A percentile compares a stretch with the other conserved stretches of the same genome.
Evolutionary conservation across 2,888 invertebrate species (phyloP).

Genomic region (Nineta flava): DNA sequence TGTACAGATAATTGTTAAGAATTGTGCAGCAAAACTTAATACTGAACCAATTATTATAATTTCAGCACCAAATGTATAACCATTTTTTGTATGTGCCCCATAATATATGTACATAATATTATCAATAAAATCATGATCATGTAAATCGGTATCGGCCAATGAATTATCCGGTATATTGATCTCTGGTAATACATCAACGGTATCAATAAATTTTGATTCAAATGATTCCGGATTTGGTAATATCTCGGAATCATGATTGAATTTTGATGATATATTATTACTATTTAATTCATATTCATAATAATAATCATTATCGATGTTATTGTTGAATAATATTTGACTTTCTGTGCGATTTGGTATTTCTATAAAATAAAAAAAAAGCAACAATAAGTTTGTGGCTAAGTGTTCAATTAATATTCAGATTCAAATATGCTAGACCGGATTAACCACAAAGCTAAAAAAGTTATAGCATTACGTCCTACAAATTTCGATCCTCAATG

Average conservation of each 20-base stretch:
- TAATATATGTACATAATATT: constrained; percentile 58
- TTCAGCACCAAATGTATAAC: constrained; percentile 34
- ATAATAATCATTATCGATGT: constrained; percentile 24
- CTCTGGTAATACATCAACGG: constrained; percentile 30
- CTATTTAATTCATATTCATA: constrained; percentile 25
- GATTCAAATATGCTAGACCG: no score
- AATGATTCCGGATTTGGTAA: constrained; percentile 24
- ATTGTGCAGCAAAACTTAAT: constrained; percentile 32
- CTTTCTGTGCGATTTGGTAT: neutral
- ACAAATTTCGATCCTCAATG: no score
- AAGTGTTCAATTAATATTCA: no score
- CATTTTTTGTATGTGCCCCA: constrained; percentile 34
- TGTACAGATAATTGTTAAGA: constrained; percentile 30
- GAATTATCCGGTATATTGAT: constrained; percentile 44
- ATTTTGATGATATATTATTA: constrained; percentile 18
- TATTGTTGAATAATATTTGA: constrained; percentile 8
- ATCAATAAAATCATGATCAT: constrained; percentile 54
- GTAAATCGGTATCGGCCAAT: constrained; percentile 45
- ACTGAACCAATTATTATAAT: constrained; percentile 32
- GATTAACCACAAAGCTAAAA: no score
- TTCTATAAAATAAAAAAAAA: neutral
- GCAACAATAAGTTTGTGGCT: no score
- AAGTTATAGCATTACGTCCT: no score
- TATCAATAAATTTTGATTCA: constrained; percentile 21
- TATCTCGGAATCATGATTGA: constrained; percentile 22